Percentiles rank a stretch among this genome's conserved stretches.
These are phyloP conservation scores for Calameuta pallipes DNA, from an alignment of 2,888 invertebrate genomes.

Conservation along the genomic window DNA sequence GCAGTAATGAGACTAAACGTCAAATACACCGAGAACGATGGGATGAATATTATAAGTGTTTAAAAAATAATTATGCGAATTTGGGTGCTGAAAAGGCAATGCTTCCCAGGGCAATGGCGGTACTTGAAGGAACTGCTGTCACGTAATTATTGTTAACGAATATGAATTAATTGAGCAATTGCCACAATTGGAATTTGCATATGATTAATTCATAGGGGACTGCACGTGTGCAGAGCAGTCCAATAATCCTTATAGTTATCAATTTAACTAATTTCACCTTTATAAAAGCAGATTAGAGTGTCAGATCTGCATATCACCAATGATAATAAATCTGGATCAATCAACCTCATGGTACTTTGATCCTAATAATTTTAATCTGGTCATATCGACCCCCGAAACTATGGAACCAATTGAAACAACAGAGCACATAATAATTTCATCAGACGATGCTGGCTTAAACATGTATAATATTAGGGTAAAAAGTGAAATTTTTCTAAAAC, in stretches of 20 bases:
- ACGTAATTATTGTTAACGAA: slow-evolving; percentile 46
- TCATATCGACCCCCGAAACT: slow-evolving; percentile 29
- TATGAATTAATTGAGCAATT: neutral
- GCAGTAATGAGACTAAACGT: slow-evolving; percentile 60
- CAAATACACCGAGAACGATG: slow-evolving; percentile 66
- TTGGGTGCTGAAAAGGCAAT: slow-evolving; percentile 59
- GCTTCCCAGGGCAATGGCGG: slow-evolving; percentile 60
- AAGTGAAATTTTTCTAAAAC: neutral
- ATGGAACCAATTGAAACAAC: slow-evolving; percentile 61
- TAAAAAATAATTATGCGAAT: slow-evolving; percentile 55
- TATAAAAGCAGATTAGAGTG: slow-evolving; percentile 62
- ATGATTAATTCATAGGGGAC: neutral
- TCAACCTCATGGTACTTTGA: slow-evolving; percentile 68
- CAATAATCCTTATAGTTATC: neutral
- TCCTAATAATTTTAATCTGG: slow-evolving; percentile 42
- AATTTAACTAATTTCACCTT: neutral
- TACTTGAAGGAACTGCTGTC: slow-evolving; percentile 67
- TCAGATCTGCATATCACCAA: slow-evolving; percentile 70
- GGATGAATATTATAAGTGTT: slow-evolving; percentile 70
- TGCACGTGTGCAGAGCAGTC: neutral
- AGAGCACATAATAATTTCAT: slow-evolving; percentile 65
- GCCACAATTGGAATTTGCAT: neutral
- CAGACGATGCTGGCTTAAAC: slow-evolving; percentile 66
- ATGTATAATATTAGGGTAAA: slow-evolving; percentile 67
- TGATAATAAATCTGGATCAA: slow-evolving; percentile 55